Evolutionary conservation across 2,113 vertebrate genomes (phyloP).

Genomic region (Solenodon paradoxus): DNA sequence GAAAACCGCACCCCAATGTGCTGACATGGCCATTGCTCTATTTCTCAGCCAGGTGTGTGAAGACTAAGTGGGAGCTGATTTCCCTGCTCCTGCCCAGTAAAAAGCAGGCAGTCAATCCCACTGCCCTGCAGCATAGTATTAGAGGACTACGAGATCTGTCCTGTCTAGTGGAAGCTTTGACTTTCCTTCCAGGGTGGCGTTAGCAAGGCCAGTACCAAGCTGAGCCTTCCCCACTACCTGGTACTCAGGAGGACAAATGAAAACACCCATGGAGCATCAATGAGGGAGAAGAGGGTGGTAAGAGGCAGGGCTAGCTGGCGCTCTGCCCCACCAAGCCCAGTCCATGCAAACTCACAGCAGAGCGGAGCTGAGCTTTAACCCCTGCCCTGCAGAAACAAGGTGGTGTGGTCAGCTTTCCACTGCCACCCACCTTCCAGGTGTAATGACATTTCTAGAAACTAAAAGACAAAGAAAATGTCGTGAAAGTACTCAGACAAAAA

Average conservation of each 20-base stretch:
- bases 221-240: neutral
- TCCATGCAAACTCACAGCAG: neutral
- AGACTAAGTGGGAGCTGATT: neutral
- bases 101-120: neutral
- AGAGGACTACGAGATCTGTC: neutral
- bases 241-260: neutral
- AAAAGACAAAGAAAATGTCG: neutral
- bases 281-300: neutral
- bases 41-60: neutral
- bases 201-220: neutral
- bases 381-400: neutral
- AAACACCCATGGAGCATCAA: neutral
- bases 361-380: neutral
- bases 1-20: neutral
- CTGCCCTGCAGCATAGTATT: neutral
- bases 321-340: rapidly evolving
- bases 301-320: neutral
- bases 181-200: neutral
- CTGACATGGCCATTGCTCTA: neutral
- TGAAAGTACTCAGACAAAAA: neutral
- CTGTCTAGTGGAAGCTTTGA: rapidly evolving
- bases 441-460: neutral
- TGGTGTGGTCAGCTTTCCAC: neutral
- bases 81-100: neutral
- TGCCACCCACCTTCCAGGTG: rapidly evolving